Percentiles rank a stretch among this genome's conserved stretches.
Conservation (phyloP, 2,113 vertebrate genomes). For the Stomatorhinus ivindoensis region DNA sequence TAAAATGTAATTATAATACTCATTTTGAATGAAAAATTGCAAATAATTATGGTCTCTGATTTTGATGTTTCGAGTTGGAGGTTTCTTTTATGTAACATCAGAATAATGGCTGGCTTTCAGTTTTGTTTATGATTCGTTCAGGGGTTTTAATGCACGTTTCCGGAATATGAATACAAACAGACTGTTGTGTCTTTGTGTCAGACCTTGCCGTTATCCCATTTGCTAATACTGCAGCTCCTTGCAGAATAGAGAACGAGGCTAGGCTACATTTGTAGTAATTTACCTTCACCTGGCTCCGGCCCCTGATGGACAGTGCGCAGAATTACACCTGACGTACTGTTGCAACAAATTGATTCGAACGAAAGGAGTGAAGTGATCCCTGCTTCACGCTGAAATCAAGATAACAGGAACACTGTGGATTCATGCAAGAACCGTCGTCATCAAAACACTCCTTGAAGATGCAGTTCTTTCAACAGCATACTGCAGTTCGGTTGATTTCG, state of each 20-base stretch:
- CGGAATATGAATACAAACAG: neutral
- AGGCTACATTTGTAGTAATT: neutral
- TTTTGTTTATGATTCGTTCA: neutral
- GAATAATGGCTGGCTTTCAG: neutral
- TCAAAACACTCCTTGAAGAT: neutral
- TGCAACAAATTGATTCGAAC: neutral
- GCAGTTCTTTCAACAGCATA: neutral
- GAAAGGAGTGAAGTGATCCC: neutral
- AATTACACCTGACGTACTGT: neutral
- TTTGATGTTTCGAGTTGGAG: neutral
- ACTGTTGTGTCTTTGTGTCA: neutral
- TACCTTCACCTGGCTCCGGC: neutral
- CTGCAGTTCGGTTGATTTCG: constrained; percentile 8
- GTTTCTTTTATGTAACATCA: neutral
- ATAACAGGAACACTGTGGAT: neutral
- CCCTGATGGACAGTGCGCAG: neutral
- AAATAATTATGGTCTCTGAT: neutral
- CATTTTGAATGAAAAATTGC: neutral
- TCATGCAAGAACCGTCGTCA: neutral
- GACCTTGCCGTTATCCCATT: neutral
- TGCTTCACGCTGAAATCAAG: neutral
- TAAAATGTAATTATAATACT: neutral
- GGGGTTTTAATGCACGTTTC: neutral
- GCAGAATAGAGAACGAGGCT: neutral
- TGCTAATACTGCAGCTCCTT: neutral